Evolutionary conservation across 2,113 vertebrate genomes (phyloP).

Genomic region (Mesembrinibis cayennensis): DNA sequence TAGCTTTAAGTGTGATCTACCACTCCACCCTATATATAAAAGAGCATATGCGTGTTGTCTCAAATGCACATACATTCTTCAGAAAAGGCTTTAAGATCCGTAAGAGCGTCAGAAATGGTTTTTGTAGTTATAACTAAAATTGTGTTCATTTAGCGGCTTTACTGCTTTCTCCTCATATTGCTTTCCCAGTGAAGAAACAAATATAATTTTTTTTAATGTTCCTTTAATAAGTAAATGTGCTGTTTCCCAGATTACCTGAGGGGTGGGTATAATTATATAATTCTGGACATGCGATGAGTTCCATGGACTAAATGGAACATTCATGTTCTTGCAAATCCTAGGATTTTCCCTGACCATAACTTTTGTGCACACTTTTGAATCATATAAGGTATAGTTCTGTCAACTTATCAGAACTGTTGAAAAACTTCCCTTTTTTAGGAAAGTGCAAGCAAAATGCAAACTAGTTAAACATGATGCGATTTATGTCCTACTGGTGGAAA

Average conservation of each 20-base stretch:
- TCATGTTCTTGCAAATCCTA: background rate
- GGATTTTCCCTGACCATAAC: background rate
- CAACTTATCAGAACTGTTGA: background rate
- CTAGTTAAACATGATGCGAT: background rate
- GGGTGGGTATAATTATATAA: background rate
- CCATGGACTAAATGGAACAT: background rate
- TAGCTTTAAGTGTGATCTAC: background rate
- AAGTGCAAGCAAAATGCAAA: background rate
- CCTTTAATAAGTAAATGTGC: background rate
- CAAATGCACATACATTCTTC: background rate
- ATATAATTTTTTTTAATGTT: background rate
- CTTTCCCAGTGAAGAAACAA: background rate
- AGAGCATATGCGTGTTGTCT: accelerated
- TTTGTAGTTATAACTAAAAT: background rate
- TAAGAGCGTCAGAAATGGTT: background rate
- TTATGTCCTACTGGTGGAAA: background rate
- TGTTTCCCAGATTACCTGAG: background rate
- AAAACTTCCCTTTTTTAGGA: background rate
- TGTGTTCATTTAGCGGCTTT: background rate
- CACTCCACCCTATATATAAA: background rate
- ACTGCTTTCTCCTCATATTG: accelerated
- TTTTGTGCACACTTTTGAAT: background rate
- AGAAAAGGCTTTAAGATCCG: background rate
- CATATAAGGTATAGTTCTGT: background rate
- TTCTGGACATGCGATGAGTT: background rate